Evolutionary conservation across 2,113 vertebrate species (phyloP), one percentile per base, ranked within the genome.

Genomic region (Rhadina sibilatrix): DNA sequence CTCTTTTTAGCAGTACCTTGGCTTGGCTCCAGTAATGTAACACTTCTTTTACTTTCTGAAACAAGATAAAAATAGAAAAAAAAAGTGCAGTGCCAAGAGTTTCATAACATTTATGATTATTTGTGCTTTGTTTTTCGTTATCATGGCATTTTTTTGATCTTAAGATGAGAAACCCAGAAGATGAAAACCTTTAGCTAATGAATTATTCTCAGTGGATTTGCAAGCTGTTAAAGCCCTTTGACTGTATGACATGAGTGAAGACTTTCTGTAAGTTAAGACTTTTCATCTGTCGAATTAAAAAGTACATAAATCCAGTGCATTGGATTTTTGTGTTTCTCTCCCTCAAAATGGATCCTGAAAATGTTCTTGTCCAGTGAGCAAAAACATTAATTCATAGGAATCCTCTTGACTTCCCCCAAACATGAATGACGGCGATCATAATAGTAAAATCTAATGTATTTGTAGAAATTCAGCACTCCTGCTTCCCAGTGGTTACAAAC

Each of bases 131-230:
- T 1, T 91, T 93, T 83, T 95, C n/a, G 37, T 94, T 93, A 87
- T 85, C 42, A 0, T 91, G 75, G 66, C 82, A 30, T 66, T 85
- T 84, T 87, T 89, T 66, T 27, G 44, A 86, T 66, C 78, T 49
- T 54, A 75, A 85, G 60, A 91, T 65, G 52, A 94, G 85, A 93
- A 94, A 74, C 50, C 4, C 61, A 70, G 78, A 76, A 86, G 90
- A 96, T 83, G 42, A 93, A 94, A 93, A 83, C 71, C 1, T 10
- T 74, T 74, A 86, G 59, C 63, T 92, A 93, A 95, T 94, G 68
- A 95, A 96, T 97, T 96, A 93, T 92, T 93, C 92, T 85, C 76
- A 61, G 61, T 78, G 85, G 90, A 92, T 96, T 60, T 83, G n/a
- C 50, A 66, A 85, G 60, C 71, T 95, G 38, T 61, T 71, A 88